Base-by-base conservation (phyloP, 2,797 vertebrate genomes). In the Lophius americanus region DNA sequence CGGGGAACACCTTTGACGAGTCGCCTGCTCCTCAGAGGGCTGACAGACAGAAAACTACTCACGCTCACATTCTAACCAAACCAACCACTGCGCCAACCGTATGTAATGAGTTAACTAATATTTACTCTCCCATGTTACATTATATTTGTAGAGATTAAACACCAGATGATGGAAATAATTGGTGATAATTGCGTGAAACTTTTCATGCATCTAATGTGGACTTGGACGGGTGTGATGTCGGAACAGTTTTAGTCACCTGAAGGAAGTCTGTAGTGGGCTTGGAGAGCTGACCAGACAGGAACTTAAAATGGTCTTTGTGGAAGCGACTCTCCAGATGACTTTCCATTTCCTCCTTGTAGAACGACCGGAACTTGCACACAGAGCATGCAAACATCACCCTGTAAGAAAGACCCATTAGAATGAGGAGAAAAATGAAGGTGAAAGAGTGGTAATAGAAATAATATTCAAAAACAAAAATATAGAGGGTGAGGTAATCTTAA, bases 331-430 rank as follows among this genome's bases (percentile, higher is more conserved):
- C 95, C 0, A 98, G 91, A 63, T 98, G 97, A 64, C 65, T 76
- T 43, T 90, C 89, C 96, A 98, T 96, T 79, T 98, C 97, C 0
- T 97, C 96, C 7, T 95, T 95, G 53, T 98, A 98, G 89, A 97
- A 98, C 0, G 96, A 97, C 7, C 96, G 96, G 55, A 96, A 97
- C 82, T 97, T 98, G 77, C 97, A 98, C 11, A 97, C 90, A 0
- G 97, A 98, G 68, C 97, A 98, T 1, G 96, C 95, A 70, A 96
- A 98, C 81, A 95, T 96, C 85, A 97, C 94, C 92, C 96, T 98
- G 88, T 4, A 9, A 32, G 4, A 2, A 9, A 58, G n/a, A 38
- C 4, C 39, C 7, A 9, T 13, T 4, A 14, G 9, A 7, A 6
- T n/a, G n/a, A 38, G 35, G 1, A 52, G 54, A 38, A 41, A 41